Evolutionary conservation across 2,888 invertebrate genomes (phyloP).

Genomic region (Euclidia mi): DNA sequence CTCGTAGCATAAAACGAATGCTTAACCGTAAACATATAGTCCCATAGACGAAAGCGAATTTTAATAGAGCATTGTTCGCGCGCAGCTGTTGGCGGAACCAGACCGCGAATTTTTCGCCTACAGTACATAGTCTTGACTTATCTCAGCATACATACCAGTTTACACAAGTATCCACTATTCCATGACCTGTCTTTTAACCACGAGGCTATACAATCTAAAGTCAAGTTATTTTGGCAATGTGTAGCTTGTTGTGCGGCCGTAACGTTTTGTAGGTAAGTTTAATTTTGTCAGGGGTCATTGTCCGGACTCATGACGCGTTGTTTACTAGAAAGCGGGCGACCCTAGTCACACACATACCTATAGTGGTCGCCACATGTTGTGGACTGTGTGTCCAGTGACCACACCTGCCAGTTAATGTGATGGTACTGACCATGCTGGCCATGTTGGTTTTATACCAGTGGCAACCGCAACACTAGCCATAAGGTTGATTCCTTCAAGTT

Average conservation of each 20-base stretch:
- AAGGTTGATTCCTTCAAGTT: no score
- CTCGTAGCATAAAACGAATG: background rate
- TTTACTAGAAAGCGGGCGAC: constrained; percentile 8
- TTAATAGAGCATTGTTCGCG: constrained; percentile 8
- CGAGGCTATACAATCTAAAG: no score
- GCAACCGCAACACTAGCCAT: no score
- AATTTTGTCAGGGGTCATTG: constrained; percentile 29
- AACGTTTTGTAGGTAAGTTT: constrained; percentile 16
- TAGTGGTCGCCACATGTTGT: no score
- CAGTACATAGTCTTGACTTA: background rate
- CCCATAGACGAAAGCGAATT: background rate
- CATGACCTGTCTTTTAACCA: no score
- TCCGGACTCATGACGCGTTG: constrained; percentile 11
- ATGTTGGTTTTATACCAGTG: no score
- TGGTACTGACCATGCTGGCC: no score
- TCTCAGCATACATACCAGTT: constrained; percentile 4
- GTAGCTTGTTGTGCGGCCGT: background rate
- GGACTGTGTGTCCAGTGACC: no score
- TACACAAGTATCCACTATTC: no score
- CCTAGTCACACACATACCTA: background rate
- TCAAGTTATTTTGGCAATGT: no score
- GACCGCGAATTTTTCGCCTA: constrained; percentile 16
- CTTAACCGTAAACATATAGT: background rate
- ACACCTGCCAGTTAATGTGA: no score
- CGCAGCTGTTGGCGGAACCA: constrained; percentile 8